Evolutionary conservation across 2,797 vertebrate genomes (phyloP).

Genomic region (Sciaenops ocellatus): DNA sequence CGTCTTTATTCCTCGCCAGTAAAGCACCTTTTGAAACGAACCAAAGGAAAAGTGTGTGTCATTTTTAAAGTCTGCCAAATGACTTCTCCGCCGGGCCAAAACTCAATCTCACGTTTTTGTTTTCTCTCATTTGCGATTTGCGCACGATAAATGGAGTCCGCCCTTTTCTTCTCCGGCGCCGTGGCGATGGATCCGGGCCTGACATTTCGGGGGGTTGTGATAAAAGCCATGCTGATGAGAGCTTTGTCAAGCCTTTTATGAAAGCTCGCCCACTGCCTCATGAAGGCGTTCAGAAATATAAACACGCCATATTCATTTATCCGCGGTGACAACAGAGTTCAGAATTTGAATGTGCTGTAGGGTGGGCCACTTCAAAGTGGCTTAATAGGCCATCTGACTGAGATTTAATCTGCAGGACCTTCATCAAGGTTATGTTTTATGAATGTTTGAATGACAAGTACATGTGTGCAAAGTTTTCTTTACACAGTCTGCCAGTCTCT

Average conservation of each 20-base stretch:
- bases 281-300: constrained; percentile 42
- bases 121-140: constrained; percentile 30
- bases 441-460: neutral
- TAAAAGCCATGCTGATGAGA: constrained; percentile 56
- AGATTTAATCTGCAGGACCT: constrained; percentile 22
- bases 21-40: constrained; percentile 59
- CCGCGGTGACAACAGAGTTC: constrained; percentile 21
- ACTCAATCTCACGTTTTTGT: constrained; percentile 23
- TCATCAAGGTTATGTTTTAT: constrained; percentile 37
- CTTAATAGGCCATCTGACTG: neutral
- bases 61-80: constrained; percentile 40
- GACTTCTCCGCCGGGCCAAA: constrained; percentile 40
- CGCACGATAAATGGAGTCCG: constrained; percentile 23
- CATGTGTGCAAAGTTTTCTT: constrained; percentile 1
- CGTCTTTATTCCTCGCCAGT: constrained; percentile 48
- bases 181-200: constrained; percentile 9
- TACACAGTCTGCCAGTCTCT: neutral
- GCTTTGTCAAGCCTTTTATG: constrained; percentile 52
- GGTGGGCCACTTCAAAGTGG: constrained; percentile 29
- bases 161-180: constrained; percentile 8
- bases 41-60: constrained; percentile 41
- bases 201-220: constrained; percentile 17
- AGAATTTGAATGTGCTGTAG: constrained; percentile 18
- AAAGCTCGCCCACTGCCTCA: constrained; percentile 40
- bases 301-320: constrained; percentile 44